phyloP scores from a whole-genome alignment of 2,888 invertebrate species.

The Trilocha varians region DNA sequence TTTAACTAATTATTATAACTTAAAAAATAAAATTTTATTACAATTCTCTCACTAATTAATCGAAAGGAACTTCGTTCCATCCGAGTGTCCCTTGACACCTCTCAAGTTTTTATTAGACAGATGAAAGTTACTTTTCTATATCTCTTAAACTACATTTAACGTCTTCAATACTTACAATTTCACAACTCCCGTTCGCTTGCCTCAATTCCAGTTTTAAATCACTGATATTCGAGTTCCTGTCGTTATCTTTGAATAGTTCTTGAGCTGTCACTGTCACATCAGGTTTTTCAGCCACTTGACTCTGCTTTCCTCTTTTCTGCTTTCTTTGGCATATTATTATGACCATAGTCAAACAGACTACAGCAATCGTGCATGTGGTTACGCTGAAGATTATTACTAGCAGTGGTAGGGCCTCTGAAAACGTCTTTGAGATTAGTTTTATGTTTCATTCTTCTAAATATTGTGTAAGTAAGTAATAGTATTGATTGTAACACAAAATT shows the following conservation, averaged over 20 bases:
- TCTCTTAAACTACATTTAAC: too few species aligned
- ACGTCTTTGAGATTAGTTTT: neutral
- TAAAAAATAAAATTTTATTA: too few species aligned
- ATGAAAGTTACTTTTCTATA: too few species aligned
- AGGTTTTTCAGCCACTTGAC: slow-evolving; percentile 71
- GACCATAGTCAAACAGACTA: slow-evolving; percentile 88
- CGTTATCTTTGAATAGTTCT: slow-evolving; percentile 81
- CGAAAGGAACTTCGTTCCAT: too few species aligned
- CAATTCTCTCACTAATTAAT: too few species aligned
- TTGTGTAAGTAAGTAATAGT: neutral
- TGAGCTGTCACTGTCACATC: slow-evolving; percentile 68
- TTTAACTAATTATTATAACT: too few species aligned
- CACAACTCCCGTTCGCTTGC: slow-evolving; percentile 85
- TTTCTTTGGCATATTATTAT: slow-evolving; percentile 85
- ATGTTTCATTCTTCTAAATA: neutral
- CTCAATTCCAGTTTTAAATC: slow-evolving; percentile 92
- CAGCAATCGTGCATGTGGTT: slow-evolving; percentile 88
- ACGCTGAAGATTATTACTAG: slow-evolving; percentile 88
- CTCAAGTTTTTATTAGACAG: too few species aligned
- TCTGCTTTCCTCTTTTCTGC: slow-evolving; percentile 70
- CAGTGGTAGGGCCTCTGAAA: slow-evolving; percentile 82
- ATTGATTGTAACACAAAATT: too few species aligned
- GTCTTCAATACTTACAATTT: slow-evolving; percentile 79
- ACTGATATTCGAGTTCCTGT: slow-evolving; percentile 92
- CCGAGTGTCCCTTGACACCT: too few species aligned